phyloP scores from a whole-genome alignment of 2,888 invertebrate species.

The Cephus runcator region DNA sequence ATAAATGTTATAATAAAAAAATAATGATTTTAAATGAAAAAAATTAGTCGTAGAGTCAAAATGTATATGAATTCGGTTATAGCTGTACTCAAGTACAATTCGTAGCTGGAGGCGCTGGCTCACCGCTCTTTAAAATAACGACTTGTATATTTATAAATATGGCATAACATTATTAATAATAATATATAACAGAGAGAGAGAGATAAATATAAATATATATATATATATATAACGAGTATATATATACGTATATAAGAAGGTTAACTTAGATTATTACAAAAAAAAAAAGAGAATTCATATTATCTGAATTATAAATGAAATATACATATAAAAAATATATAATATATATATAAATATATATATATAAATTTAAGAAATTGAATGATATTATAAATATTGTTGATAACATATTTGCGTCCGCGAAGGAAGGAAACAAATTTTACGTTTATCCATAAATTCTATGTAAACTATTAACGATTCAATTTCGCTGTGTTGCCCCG shows the following conservation, averaged over 20 bases:
- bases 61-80: conserved; percentile 20
- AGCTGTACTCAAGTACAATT: conserved; percentile 46
- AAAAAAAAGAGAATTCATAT: conserved; percentile 50
- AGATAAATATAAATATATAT: conserved; percentile 34
- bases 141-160: conserved; percentile 65
- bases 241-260: conserved; percentile 32
- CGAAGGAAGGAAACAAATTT: conserved; percentile 39
- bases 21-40: conserved; percentile 9
- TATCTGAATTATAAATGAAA: conserved; percentile 33
- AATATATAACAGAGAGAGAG: conserved; percentile 41
- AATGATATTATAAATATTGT: conserved; percentile 63
- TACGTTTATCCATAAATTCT: conserved; percentile 50
- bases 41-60: conserved; percentile 41
- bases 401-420: conserved; percentile 57
- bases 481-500: conserved; percentile 44
- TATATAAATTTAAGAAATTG: conserved; percentile 42
- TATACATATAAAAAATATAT: conserved; percentile 26
- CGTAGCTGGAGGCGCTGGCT: conserved; percentile 51
- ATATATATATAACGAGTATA: conserved; percentile 34
- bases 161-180: conserved; percentile 51
- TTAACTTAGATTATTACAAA: conserved; percentile 50
- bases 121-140: conserved; percentile 54
- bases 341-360: conserved; percentile 25
- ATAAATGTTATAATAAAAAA: conserved; percentile 42
- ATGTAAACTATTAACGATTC: conserved; percentile 43